Percentiles rank a stretch among this genome's conserved stretches.
Conservation (phyloP, 2,888 invertebrate species). For the Pseudolycoriella hygida region DNA sequence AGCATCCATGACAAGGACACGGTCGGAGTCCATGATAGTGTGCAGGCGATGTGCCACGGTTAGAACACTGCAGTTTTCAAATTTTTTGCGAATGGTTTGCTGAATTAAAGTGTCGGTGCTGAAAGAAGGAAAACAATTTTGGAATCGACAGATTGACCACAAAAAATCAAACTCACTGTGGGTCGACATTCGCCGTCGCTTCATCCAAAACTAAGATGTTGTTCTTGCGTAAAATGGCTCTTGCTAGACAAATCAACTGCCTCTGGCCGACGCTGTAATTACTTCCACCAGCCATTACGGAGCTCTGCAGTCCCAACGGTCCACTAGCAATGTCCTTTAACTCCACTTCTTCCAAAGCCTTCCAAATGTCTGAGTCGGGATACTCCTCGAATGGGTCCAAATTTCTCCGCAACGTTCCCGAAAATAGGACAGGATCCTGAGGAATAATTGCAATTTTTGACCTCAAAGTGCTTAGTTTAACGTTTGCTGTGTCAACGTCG, state of each 20-base stretch:
- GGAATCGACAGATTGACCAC: not conserved
- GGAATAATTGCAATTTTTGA: slow-evolving; percentile 45
- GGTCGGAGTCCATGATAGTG: slow-evolving; percentile 77
- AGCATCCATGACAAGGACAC: slow-evolving; percentile 61
- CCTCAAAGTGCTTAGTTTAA: slow-evolving; percentile 41
- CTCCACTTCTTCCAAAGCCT: slow-evolving; percentile 52
- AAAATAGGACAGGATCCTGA: slow-evolving; percentile 32
- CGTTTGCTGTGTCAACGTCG: slow-evolving; percentile 36
- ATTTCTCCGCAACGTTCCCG: slow-evolving; percentile 39
- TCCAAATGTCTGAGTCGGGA: slow-evolving; percentile 49
- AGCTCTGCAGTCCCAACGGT: slow-evolving; percentile 33
- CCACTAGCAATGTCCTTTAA: slow-evolving; percentile 33
- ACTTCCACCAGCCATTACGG: slow-evolving; percentile 36
- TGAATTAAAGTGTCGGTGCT: slow-evolving; percentile 61
- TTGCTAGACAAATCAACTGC: slow-evolving; percentile 61
- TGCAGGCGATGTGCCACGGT: slow-evolving; percentile 78
- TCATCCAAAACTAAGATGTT: slow-evolving; percentile 55
- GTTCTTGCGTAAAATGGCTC: slow-evolving; percentile 63
- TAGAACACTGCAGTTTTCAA: slow-evolving; percentile 59
- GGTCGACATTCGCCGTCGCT: slow-evolving; percentile 46
- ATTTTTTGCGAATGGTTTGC: slow-evolving; percentile 53
- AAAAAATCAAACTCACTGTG: slow-evolving; percentile 19
- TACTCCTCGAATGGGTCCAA: slow-evolving; percentile 59
- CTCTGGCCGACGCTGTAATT: slow-evolving; percentile 45
- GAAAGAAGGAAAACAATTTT: slow-evolving; percentile 3